These are phyloP conservation scores for Morbakka virulenta DNA, from an alignment of 30 jellyfish, hydroid and myxozoan species.

Conservation along the genomic window DNA sequence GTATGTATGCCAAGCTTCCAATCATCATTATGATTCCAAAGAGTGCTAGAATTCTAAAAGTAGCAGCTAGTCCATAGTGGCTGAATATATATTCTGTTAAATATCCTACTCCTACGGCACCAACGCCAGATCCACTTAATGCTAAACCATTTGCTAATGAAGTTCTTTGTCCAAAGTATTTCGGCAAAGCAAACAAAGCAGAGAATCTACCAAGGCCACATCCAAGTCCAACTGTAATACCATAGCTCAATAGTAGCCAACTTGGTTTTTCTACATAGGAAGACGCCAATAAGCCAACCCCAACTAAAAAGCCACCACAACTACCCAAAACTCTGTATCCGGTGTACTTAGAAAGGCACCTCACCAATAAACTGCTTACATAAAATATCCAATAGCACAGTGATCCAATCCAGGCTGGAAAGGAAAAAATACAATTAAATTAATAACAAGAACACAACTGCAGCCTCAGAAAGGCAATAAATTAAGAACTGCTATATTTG, in stretches of 20 bases:
- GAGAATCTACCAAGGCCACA: constrained; percentile 35
- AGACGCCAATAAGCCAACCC: constrained; percentile 42
- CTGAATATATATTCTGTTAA: constrained; percentile 19
- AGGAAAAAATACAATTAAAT: background rate
- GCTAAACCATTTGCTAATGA: constrained; percentile 53
- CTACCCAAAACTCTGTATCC: constrained; percentile 66
- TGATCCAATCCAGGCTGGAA: constrained; percentile 69
- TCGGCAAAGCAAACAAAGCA: constrained; percentile 41
- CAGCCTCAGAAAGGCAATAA: no score
- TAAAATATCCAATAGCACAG: constrained; percentile 34
- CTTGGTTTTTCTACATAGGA: constrained; percentile 19
- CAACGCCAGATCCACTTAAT: constrained; percentile 62
- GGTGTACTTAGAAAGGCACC: constrained; percentile 33
- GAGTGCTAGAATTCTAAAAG: constrained; percentile 23
- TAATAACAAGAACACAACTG: no score
- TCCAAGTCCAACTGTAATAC: constrained; percentile 42
- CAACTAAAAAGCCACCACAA: constrained; percentile 46
- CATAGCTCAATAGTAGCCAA: constrained; percentile 38
- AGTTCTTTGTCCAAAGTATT: constrained; percentile 37
- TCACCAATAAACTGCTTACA: constrained; percentile 32
- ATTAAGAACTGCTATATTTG: no score
- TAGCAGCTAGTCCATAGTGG: constrained; percentile 25
- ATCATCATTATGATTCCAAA: constrained; percentile 46
- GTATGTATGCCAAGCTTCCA: constrained; percentile 48
- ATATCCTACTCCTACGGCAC: constrained; percentile 58